Percentiles rank a stretch among this genome's conserved stretches.
Conservation (phyloP, 64 coral and sea anemone species). For the Montipora foliosa region DNA sequence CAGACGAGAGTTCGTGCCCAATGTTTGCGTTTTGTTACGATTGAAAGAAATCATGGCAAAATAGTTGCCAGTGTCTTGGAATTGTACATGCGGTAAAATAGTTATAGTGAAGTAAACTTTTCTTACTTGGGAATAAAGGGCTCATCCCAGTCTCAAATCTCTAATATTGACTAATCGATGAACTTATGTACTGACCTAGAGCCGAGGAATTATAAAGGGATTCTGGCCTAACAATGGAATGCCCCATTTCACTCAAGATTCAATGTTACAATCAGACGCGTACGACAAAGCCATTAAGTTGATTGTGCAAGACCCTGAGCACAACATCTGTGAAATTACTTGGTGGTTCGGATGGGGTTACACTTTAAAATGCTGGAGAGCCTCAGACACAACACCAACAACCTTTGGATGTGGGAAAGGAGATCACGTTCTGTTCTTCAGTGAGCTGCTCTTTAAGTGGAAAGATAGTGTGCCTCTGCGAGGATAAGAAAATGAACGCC, state of each 20-base stretch:
- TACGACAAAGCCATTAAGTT: neutral
- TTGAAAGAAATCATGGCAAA: no score
- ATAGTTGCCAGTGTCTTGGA: no score
- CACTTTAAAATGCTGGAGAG: slow-evolving; percentile 3
- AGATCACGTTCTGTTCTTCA: neutral
- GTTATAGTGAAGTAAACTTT: no score
- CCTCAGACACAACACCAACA: neutral
- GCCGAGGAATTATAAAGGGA: neutral
- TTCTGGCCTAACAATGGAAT: neutral
- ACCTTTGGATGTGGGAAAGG: neutral
- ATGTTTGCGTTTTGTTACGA: no score
- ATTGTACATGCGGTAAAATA: no score
- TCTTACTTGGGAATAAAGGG: no score
- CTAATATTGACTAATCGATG: no score
- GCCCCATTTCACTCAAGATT: neutral
- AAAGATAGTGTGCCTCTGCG: neutral
- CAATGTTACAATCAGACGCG: neutral
- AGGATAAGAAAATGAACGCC: no score
- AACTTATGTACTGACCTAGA: no score
- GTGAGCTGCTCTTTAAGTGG: neutral
- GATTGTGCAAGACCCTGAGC: neutral
- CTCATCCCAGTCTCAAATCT: no score
- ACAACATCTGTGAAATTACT: slow-evolving; percentile 10
- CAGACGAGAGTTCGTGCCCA: no score
- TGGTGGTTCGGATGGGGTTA: neutral